These are phyloP conservation scores for Glyptemys insculpta DNA, from an alignment of 2,797 vertebrate genomes.

Conservation along the genomic window DNA sequence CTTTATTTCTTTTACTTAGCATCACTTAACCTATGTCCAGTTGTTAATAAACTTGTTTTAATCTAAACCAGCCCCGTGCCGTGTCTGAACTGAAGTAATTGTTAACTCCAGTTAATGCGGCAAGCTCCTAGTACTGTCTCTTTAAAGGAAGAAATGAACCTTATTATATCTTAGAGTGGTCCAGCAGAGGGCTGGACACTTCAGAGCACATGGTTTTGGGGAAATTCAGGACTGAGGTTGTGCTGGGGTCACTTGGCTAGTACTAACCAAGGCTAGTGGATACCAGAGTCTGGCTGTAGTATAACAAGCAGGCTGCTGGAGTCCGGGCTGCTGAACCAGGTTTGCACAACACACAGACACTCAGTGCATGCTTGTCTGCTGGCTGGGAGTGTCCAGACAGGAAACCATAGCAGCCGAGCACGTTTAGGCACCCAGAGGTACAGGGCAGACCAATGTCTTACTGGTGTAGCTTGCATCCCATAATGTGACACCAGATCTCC, in stretches of 20 bases:
- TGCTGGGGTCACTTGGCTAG: not conserved
- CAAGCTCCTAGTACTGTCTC: not conserved
- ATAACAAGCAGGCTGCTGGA: not conserved
- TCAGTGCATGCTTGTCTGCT: not conserved
- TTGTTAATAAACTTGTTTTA: not conserved
- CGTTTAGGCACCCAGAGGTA: not conserved
- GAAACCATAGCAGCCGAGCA: not conserved
- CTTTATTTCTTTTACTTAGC: not conserved
- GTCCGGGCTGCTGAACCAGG: not conserved
- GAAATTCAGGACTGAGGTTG: not conserved
- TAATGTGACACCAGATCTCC: not conserved
- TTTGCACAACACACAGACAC: not conserved
- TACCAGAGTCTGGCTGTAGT: not conserved
- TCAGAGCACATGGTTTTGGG: not conserved
- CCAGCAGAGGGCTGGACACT: not conserved
- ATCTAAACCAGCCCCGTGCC: not conserved
- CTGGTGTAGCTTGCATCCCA: not conserved
- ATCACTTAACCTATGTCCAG: not conserved
- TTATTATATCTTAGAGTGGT: not conserved
- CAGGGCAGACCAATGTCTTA: not conserved
- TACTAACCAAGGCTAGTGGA: not conserved
- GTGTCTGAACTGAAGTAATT: not conserved
- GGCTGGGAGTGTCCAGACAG: not conserved
- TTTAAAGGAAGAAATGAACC: not conserved
- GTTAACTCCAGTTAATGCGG: not conserved